Percentiles rank a stretch among this genome's conserved stretches.
These are phyloP conservation scores for Falco concolor DNA, from an alignment of 2,797 vertebrate species.

Conservation along the genomic window DNA sequence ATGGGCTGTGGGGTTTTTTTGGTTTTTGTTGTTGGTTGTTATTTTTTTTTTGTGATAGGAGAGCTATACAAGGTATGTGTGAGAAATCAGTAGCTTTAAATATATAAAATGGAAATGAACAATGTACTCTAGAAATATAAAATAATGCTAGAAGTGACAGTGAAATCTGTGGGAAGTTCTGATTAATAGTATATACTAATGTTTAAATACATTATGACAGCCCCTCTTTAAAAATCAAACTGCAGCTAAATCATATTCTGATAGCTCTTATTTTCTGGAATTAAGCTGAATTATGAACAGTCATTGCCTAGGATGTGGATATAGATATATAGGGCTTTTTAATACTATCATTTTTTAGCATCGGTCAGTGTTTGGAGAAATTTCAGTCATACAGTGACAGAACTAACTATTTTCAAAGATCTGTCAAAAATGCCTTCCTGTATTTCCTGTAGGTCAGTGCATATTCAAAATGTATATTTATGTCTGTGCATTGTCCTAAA, in stretches of 20 bases:
- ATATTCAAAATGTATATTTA: neutral
- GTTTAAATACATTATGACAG: constrained; percentile 40
- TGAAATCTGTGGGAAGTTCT: constrained; percentile 13
- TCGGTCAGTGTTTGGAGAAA: neutral
- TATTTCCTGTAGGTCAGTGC: neutral
- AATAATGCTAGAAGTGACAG: constrained; percentile 6
- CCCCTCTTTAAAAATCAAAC: constrained; percentile 36
- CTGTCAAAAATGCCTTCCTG: neutral
- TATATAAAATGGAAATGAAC: neutral
- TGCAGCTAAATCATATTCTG: constrained; percentile 33
- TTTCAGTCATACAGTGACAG: neutral
- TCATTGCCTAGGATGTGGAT: neutral
- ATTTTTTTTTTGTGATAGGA: neutral
- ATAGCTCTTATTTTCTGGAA: constrained; percentile 1
- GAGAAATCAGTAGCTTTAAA: neutral
- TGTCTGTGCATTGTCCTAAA: neutral
- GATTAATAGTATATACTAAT: neutral
- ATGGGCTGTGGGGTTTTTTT: neutral
- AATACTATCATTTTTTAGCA: neutral
- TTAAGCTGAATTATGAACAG: neutral
- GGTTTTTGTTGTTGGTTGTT: too few relatives aligned
- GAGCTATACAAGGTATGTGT: neutral
- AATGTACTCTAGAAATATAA: neutral
- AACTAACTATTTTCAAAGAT: neutral
- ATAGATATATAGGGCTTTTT: neutral